phyloP scores from a whole-genome alignment of 2,797 vertebrate species.

The Galagoides demidoff region DNA sequence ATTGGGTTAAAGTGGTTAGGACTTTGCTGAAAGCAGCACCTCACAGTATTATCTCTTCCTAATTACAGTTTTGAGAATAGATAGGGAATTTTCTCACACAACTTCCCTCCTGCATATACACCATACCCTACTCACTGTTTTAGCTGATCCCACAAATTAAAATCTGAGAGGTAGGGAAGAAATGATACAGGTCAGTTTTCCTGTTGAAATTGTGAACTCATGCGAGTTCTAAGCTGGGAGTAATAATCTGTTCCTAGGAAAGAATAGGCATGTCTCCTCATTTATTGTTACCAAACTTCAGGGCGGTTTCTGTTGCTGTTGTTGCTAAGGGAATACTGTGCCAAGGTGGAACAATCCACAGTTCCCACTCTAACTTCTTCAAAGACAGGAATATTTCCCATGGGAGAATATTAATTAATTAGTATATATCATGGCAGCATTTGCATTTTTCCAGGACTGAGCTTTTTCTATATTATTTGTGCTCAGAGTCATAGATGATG shows the following conservation, averaged over 20 bases:
- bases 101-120: background rate
- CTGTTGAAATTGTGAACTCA: background rate
- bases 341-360: background rate
- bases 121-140: background rate
- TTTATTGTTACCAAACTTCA: background rate
- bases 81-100: background rate
- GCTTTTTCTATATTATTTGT: background rate
- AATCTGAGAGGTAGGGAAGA: background rate
- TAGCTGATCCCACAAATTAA: background rate
- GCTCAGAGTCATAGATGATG: background rate
- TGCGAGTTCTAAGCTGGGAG: background rate
- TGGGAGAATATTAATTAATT: background rate
- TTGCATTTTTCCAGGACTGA: background rate
- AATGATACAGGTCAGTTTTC: background rate
- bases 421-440: background rate
- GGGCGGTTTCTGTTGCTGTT: background rate
- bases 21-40: background rate
- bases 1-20: background rate
- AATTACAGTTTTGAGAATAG: background rate
- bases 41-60: background rate
- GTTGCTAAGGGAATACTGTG: background rate
- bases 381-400: background rate
- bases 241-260: background rate
- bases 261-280: background rate
- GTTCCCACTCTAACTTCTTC: background rate